Base-by-base conservation (phyloP, 2,888 invertebrate species). In the Pachycephus smyrnensis region DNA sequence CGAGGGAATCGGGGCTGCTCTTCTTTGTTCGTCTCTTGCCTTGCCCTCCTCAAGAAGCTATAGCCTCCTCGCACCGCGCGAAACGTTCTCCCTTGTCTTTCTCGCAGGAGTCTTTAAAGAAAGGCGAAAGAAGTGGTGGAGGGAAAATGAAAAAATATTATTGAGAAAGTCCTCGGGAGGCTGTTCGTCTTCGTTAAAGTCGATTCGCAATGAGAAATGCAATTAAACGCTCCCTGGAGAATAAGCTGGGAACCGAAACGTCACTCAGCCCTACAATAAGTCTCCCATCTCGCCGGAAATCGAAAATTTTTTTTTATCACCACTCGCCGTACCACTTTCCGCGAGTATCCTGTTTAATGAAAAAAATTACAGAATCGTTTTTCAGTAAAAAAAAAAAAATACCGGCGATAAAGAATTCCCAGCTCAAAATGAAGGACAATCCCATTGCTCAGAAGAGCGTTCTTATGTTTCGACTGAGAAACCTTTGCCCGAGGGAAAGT, bases 11-110 rank as follows among this genome's bases (percentile, higher is more conserved):
- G 69, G 69, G 69, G 69, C 12, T 77, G 82, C 40, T 79, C 84
- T 84, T 81, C 84, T 86, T 86, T 85, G 82, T 82, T 81, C 79
- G 80, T 80, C 78, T 81, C 80, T 80, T 77, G 80, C 78, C 77
- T 75, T 80, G 77, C 80, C 80, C 79, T 81, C 78, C 73, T 76
- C 77, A 76, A 77, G 77, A 77, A 82, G 74, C 75, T 77, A 78
- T 73, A 40, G n/a, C 36, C 68, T 74, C 32, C 71, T 31, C 69
- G 68, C 40, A 31, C 11, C 75, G 76, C 71, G 76, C 37, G 11
- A 68, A n/a, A n/a, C 68, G 75, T 75, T 68, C 73, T 79, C 76
- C 68, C 75, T 77, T 77, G 76, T 73, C 80, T 74, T 77, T 73
- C 77, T 76, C 77, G 80, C 31, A 69, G 30, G 69, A 69, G 69